A percentile compares a stretch with the other conserved stretches of the same genome.
Evolutionary conservation across 2,888 invertebrate genomes (phyloP).

Genomic region (Lycocerus yunnanus): DNA sequence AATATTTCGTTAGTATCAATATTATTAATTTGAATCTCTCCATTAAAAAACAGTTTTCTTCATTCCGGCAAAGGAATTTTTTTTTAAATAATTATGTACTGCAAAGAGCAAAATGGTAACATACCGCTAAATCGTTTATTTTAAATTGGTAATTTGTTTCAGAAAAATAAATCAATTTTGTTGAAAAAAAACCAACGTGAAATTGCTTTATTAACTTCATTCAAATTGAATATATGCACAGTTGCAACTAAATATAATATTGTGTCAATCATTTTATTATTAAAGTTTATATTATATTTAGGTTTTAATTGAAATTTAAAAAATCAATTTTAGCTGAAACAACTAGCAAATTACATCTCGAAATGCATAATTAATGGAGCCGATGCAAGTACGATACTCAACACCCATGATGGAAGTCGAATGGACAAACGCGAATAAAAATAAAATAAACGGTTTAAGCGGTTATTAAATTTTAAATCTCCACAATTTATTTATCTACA

Average conservation of each 20-base stretch:
- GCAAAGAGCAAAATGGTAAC: background rate
- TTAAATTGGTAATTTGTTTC: background rate
- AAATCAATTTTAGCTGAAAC: constrained; percentile 10
- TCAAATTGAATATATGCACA: constrained; percentile 12
- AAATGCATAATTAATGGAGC: background rate
- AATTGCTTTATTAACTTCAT: background rate
- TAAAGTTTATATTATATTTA: constrained; percentile 12
- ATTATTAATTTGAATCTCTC: background rate
- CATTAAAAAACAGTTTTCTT: background rate
- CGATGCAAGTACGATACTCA: background rate
- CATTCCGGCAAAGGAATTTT: too few relatives aligned
- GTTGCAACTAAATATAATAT: background rate
- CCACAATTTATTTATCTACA: background rate
- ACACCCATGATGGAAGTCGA: background rate
- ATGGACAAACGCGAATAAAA: background rate
- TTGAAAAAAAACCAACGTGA: background rate
- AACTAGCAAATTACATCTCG: background rate
- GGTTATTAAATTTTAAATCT: background rate
- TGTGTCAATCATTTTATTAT: constrained; percentile 11
- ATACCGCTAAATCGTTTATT: background rate
- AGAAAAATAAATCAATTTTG: background rate
- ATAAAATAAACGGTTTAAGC: background rate
- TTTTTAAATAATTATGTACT: too few relatives aligned
- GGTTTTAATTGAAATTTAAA: constrained; percentile 11
- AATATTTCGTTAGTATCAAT: background rate